Base-by-base conservation (phyloP, 2,113 vertebrate genomes). In the Chrysemys picta region DNA sequence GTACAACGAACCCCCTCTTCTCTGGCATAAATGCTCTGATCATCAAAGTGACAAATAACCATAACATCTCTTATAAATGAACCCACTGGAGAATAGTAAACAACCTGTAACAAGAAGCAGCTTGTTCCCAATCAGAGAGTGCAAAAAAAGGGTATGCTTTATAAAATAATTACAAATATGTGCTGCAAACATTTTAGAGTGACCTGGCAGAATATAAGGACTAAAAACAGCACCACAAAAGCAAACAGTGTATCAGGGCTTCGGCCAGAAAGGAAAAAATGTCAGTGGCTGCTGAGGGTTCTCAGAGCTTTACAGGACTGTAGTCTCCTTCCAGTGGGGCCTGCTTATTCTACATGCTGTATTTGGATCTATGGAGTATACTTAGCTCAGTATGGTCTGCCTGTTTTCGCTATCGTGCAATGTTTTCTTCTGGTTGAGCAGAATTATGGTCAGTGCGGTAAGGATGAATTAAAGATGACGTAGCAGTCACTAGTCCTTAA, bases 101-200 rank as follows among this genome's bases (percentile, higher is more conserved):
- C 96, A 96, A 98, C 93, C 94, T 98, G 91, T 98, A 98, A 98
- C 97, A 98, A 97, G 97, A 98, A 98, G 96, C 97, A 98, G 95
- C 98, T 94, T 10, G 98, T 97, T 98, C 97, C 97, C 96, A 97
- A 95, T 45, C 91, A 91, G 87, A 97, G 95, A 96, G 95, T 96
- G 92, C 87, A 97, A 97, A 94, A 91, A 94, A 96, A 93, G 96
- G 72, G 72, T 27, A 11, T 84, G 88, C 97, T 98, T 97, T 69
- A 69, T 69, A 96, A 86, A 93, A 88, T 38, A 94, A 93, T 62
- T 79, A 14, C 53, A 85, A 72, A 96, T 84, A 72, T 88, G 96
- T 94, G 45, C 79, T 98, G 96, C 98, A 96, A 97, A 91, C 31
- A 87, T 87, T 97, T 98, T 97, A 93, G 94, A 93, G 95, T 72